A percentile compares a stretch with the other conserved stretches of the same genome.
Conservation (phyloP, 2,113 vertebrate species). For the Alosa alosa region DNA sequence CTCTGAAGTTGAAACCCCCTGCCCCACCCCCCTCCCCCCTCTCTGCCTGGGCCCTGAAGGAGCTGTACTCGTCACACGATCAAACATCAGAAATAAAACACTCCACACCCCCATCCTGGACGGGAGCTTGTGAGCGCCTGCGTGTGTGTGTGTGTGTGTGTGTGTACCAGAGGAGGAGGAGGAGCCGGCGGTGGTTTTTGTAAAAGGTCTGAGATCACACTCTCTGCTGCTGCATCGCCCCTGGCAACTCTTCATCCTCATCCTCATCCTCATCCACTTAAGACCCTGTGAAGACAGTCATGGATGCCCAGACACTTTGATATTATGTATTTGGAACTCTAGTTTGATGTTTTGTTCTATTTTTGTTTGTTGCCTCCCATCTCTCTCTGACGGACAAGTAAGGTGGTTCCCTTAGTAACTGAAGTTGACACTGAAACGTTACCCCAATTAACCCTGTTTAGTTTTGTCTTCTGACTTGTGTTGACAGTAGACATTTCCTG, state of each 20-base stretch:
- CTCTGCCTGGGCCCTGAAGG: background rate
- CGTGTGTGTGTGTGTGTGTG: background rate
- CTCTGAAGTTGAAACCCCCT: conserved; percentile 73
- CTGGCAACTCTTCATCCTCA: conserved; percentile 58
- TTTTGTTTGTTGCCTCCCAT: background rate
- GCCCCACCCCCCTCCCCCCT: conserved; percentile 46
- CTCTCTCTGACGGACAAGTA: conserved; percentile 59
- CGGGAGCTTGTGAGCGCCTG: background rate
- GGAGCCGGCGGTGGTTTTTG: conserved; percentile 53
- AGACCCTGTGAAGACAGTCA: conserved; percentile 63
- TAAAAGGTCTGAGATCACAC: conserved; percentile 76
- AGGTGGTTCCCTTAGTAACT: conserved; percentile 71
- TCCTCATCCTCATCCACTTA: conserved; percentile 10
- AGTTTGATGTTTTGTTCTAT: conserved; percentile 52
- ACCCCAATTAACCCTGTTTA: conserved; percentile 57
- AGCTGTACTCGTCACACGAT: background rate
- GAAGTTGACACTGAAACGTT: conserved; percentile 77
- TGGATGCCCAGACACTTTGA: conserved; percentile 65
- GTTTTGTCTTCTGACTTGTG: conserved; percentile 82
- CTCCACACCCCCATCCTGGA: background rate
- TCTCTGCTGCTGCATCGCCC: conserved; percentile 73
- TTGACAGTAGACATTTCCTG: conserved; percentile 99
- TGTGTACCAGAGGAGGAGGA: conserved; percentile 26
- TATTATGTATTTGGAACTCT: conserved; percentile 64
- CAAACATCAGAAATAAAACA: background rate